Percentiles rank a stretch among this genome's conserved stretches.
phyloP scores from a whole-genome alignment of 1,140 invertebrate genomes.

The Thaumatotibia leucotreta region DNA sequence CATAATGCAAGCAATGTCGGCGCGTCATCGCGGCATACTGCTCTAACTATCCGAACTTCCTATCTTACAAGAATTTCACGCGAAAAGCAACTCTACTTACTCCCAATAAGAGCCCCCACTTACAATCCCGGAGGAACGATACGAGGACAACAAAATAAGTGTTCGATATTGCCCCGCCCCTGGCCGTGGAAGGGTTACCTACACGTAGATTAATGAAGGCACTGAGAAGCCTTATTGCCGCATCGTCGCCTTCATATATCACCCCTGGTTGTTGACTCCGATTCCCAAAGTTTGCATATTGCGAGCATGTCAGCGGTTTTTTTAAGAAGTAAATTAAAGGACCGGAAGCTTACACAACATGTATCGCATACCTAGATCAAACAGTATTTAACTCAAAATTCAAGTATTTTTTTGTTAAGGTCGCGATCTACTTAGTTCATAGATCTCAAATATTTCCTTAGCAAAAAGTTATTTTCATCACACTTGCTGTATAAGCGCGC shows the following conservation, averaged over 20 bases:
- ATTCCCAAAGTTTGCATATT: background rate
- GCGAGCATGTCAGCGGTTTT: background rate
- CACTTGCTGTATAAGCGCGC: too few relatives aligned
- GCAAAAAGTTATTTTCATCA: too few relatives aligned
- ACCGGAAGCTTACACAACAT: too few relatives aligned
- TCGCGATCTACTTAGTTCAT: too few relatives aligned
- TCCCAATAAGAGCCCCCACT: background rate
- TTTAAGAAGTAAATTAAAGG: background rate
- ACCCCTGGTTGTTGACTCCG: background rate
- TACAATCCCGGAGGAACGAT: background rate
- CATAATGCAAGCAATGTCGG: conserved; percentile 69
- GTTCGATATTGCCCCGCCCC: background rate
- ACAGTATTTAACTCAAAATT: too few relatives aligned
- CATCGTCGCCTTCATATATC: conserved; percentile 13
- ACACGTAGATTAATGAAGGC: conserved; percentile 11
- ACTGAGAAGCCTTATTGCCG: conserved; percentile 1
- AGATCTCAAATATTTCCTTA: too few relatives aligned
- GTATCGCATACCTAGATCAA: too few relatives aligned
- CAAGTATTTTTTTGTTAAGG: too few relatives aligned
- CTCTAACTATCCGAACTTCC: conserved; percentile 17
- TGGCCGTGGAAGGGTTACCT: background rate
- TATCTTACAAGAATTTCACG: conserved; percentile 17
- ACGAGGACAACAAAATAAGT: background rate
- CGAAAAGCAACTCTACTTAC: conserved; percentile 29
- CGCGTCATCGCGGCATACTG: conserved; percentile 70